Evolutionary conservation across 2,888 invertebrate genomes (phyloP).

Genomic region (Eristalis pertinax): DNA sequence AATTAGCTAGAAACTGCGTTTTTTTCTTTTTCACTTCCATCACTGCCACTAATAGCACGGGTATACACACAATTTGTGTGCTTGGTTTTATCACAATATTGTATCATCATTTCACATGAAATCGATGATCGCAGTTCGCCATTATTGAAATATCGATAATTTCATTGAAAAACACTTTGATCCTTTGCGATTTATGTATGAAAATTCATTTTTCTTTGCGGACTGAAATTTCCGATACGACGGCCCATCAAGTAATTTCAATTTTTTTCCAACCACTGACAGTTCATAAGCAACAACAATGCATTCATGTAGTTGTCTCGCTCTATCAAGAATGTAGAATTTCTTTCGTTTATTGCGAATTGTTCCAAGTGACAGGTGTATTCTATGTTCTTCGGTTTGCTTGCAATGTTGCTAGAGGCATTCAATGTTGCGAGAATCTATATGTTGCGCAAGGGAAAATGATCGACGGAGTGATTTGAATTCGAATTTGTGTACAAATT

Average conservation of each 20-base stretch:
- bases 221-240: constrained; percentile 62
- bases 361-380: constrained; percentile 2
- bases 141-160: constrained; percentile 41
- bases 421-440: neutral
- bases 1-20: constrained; percentile 62
- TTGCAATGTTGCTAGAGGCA: neutral
- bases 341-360: constrained; percentile 31
- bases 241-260: constrained; percentile 21
- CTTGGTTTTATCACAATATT: constrained; percentile 48
- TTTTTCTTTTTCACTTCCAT: constrained; percentile 36
- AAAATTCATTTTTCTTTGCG: constrained; percentile 47
- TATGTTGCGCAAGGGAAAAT: neutral
- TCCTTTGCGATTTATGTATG: constrained; percentile 19
- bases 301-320: constrained; percentile 10
- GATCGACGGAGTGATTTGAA: neutral
- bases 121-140: constrained; percentile 7
- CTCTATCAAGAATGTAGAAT: constrained; percentile 11
- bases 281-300: constrained; percentile 47
- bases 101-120: constrained; percentile 29
- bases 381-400: constrained; percentile 28
- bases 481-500: neutral
- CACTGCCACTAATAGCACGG: constrained; percentile 34
- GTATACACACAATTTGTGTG: constrained; percentile 64
- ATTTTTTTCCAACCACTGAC: constrained; percentile 51
- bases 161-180: constrained; percentile 41